Conservation (phyloP, 2,797 vertebrate genomes). For the Poeciliopsis gracilis region DNA sequence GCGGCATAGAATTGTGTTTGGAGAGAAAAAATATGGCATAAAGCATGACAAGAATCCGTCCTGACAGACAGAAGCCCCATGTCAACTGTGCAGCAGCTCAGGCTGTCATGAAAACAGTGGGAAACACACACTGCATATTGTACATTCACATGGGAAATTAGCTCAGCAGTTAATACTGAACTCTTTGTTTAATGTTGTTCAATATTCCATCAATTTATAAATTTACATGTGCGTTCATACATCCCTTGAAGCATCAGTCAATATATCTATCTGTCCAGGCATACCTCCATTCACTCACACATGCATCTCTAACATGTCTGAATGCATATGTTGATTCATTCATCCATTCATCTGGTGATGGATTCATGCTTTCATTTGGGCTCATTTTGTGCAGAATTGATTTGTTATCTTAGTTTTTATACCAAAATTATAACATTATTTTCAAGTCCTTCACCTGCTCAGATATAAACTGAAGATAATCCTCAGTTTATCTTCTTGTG, state of each 20-base stretch:
- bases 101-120: neutral
- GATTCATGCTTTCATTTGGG: neutral
- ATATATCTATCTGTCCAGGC: neutral
- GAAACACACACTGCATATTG: neutral
- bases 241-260: neutral
- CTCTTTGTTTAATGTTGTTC: neutral
- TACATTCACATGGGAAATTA: neutral
- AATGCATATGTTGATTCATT: too few species aligned
- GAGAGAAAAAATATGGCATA: neutral
- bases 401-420: neutral
- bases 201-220: neutral
- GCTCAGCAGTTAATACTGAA: neutral
- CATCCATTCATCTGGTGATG: too few species aligned
- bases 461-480: neutral
- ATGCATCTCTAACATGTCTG: neutral
- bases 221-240: neutral
- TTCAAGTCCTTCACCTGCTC: neutral
- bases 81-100: neutral
- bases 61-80: slow-evolving; percentile 1
- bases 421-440: neutral
- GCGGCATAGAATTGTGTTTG: neutral
- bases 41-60: neutral
- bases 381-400: neutral
- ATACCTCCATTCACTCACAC: neutral
- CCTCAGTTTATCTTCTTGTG: neutral